Evolutionary conservation across 2,797 vertebrate species (phyloP).

Genomic region (Cuniculus paca): DNA sequence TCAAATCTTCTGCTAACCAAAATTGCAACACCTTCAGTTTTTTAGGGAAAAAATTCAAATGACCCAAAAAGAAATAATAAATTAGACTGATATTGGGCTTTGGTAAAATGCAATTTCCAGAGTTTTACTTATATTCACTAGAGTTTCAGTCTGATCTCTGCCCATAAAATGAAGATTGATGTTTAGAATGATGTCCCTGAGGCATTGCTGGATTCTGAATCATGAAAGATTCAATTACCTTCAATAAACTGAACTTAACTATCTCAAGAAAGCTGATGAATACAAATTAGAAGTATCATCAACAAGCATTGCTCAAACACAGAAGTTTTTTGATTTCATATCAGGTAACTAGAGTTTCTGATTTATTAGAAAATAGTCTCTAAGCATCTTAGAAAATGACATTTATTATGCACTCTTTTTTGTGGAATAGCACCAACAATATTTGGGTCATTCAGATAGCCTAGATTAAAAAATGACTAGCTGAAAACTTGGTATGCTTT

Average conservation of each 20-base stretch:
- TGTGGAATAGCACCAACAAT: neutral
- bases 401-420: neutral
- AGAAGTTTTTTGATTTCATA: conserved; percentile 60
- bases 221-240: conserved; percentile 84
- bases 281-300: conserved; percentile 78
- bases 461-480: neutral
- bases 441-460: neutral
- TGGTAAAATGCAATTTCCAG: conserved; percentile 58
- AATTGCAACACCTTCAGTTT: conserved; percentile 6
- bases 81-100: conserved; percentile 54
- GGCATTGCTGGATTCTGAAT: conserved; percentile 73
- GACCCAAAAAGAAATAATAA: conserved; percentile 63
- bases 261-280: conserved; percentile 76
- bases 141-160: conserved; percentile 77
- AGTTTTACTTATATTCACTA: conserved; percentile 68
- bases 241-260: conserved; percentile 84
- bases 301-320: conserved; percentile 63
- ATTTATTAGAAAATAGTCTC: conserved; percentile 36
- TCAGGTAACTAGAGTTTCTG: conserved; percentile 63
- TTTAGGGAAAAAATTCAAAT: conserved; percentile 49
- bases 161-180: conserved; percentile 82
- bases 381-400: neutral
- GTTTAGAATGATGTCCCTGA: conserved; percentile 75
- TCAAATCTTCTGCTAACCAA: conserved; percentile 11
- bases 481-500: neutral